Base-by-base conservation (phyloP, 2,113 vertebrate genomes). In the Cebus imitator region DNA sequence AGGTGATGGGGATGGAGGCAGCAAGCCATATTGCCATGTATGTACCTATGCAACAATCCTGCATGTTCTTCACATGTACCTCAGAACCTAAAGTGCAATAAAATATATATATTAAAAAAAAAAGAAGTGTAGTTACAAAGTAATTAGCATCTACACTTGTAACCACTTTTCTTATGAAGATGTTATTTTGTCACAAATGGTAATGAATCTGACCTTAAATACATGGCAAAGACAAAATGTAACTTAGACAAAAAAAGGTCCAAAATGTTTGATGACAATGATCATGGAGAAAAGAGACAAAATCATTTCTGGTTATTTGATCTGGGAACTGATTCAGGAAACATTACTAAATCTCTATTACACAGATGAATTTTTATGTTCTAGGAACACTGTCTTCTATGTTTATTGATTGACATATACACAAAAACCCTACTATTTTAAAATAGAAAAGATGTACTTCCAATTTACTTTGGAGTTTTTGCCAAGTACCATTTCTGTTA, bases 161-260 rank as follows among this genome's bases (percentile, higher is more conserved):
- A 94, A 95, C 45, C 5, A 64, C 50, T 90, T 95, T 90, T 35
- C 72, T 87, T 76, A 70, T 83, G 86, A 81, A 90, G 48, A 95
- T 32, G 35, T n/a, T 96, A 80, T 92, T 92, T 73, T 80, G 70
- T 50, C n/a, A 93, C 27, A 92, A 52, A 78, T 66, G 35, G 40
- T 66, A 10, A 96, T 40, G 75, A 92, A 83, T 55, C 7, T 94
- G 35, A 91, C 23, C 43, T 37, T 68, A 68, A 84, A 84, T 32
- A 83, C 35, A 86, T 11, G 11, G 21, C 32, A 52, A 78, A 83
- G 21, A 25, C 23, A 94, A 83, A 6, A 73, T 10, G 2, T 58
- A 93, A 73, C 57, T 57, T 58, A 25, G 23, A 86, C 2, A 40
- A 45, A 72, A 55, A 64, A 64, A 84, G 9, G 10, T 68, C 23